Evolutionary conservation across 2,797 vertebrate genomes (phyloP).

Genomic region (Microctenopoma stevenorrisi): DNA sequence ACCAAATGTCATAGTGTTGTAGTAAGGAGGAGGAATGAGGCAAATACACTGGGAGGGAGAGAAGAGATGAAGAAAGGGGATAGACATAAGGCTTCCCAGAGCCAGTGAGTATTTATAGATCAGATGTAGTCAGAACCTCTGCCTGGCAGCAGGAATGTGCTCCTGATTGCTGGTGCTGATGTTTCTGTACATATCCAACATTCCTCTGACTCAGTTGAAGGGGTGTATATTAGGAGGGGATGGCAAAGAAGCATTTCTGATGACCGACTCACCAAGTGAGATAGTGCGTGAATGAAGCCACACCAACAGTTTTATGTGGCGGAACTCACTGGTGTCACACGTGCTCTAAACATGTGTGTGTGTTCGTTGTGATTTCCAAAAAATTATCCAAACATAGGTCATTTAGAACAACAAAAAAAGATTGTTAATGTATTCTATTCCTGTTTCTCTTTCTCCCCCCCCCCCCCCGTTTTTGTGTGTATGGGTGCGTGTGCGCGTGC

Average conservation of each 20-base stretch:
- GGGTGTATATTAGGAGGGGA: conserved; percentile 42
- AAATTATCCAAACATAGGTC: background rate
- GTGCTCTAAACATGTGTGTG: conserved; percentile 7
- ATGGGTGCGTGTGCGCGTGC: conserved; percentile 3
- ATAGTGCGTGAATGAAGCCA: conserved; percentile 34
- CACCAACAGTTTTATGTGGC: background rate
- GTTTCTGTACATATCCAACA: conserved; percentile 61
- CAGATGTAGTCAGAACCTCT: conserved; percentile 75
- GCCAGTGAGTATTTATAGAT: conserved; percentile 79
- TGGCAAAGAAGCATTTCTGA: conserved; percentile 21
- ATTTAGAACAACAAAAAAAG: background rate
- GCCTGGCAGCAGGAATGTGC: conserved; percentile 68
- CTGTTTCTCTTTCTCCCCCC: background rate
- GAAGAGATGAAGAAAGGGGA: conserved; percentile 38
- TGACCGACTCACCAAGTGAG: conserved; percentile 9
- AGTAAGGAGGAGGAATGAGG: conserved; percentile 38
- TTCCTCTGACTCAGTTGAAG: conserved; percentile 48
- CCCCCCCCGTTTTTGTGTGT: conserved; percentile 1
- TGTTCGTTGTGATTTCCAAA: conserved; percentile 3
- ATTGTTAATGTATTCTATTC: background rate
- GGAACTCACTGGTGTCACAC: background rate
- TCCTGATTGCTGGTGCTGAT: conserved; percentile 64
- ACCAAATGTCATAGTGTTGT: conserved; percentile 59
- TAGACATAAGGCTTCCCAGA: conserved; percentile 63
- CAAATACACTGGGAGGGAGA: conserved; percentile 16